Percentiles rank a stretch among this genome's conserved stretches.
Evolutionary conservation across 2,797 vertebrate genomes (phyloP).

Genomic region (Champsocephalus gunnari): DNA sequence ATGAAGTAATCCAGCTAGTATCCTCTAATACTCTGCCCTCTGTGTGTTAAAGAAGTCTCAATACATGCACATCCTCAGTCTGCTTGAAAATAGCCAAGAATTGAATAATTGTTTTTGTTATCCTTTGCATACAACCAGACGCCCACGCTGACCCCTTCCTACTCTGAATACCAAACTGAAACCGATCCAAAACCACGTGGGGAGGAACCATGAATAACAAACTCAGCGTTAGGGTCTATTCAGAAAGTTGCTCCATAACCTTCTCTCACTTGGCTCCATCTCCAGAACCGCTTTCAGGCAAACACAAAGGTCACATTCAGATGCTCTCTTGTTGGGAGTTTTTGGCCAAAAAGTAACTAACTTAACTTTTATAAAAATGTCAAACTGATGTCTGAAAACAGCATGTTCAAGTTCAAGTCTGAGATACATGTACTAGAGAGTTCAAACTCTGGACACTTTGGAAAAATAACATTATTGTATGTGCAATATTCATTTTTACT

Average conservation of each 20-base stretch:
- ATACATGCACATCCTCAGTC: slow-evolving; percentile 26
- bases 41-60: slow-evolving; percentile 42
- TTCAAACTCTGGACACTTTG: too few relatives aligned
- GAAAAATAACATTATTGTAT: too few relatives aligned
- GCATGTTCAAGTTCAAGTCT: background rate
- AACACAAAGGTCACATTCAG: slow-evolving; percentile 49
- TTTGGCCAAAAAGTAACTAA: background rate
- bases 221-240: slow-evolving; percentile 29
- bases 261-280: background rate
- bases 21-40: slow-evolving; percentile 41
- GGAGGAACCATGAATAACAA: slow-evolving; percentile 33
- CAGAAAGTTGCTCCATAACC: slow-evolving; percentile 22
- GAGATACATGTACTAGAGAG: background rate
- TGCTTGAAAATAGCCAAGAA: background rate
- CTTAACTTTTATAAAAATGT: slow-evolving; percentile 15
- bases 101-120: background rate
- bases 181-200: slow-evolving; percentile 45
- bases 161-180: slow-evolving; percentile 64
- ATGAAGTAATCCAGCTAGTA: slow-evolving; percentile 63
- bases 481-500: too few relatives aligned
- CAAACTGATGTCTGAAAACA: slow-evolving; percentile 3
- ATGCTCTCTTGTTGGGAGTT: slow-evolving; percentile 9
- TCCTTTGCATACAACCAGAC: slow-evolving; percentile 17
- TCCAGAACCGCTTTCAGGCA: slow-evolving; percentile 13
- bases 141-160: slow-evolving; percentile 50